Conservation (phyloP, 2,113 vertebrate species). For the Alligator mississippiensis region DNA sequence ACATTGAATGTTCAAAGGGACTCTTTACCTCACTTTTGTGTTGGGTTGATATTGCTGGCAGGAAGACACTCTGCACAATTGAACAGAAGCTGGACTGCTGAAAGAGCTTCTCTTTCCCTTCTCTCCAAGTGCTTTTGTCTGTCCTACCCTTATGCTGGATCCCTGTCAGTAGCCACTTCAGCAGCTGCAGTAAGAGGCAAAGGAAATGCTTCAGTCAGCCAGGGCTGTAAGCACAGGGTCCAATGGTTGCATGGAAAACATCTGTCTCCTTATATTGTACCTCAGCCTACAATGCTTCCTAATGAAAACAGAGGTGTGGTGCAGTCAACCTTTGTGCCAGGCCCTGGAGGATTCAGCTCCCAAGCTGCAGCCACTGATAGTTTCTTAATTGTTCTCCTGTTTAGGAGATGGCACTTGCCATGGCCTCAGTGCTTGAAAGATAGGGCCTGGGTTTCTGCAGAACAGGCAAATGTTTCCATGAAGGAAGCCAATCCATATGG, state of each 20-base stretch:
- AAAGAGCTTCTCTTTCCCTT: too few relatives aligned
- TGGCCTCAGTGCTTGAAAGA: too few relatives aligned
- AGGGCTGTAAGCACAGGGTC: too few relatives aligned
- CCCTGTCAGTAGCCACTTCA: too few relatives aligned
- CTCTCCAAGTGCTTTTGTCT: too few relatives aligned
- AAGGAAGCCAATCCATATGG: neutral
- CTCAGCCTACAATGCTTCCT: neutral
- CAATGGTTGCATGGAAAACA: neutral
- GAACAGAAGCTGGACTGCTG: too few relatives aligned
- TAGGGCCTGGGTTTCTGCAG: neutral
- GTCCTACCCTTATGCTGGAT: too few relatives aligned
- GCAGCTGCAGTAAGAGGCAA: too few relatives aligned
- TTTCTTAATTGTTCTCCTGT: neutral
- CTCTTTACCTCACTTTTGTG: neutral
- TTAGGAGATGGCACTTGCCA: neutral
- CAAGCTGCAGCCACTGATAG: neutral
- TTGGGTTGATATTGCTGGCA: neutral
- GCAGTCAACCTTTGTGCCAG: neutral
- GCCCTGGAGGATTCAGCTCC: neutral
- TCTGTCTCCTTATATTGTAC: neutral
- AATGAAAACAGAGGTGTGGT: too few relatives aligned
- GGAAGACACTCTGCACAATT: neutral
- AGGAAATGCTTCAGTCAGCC: too few relatives aligned
- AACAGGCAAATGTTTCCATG: neutral
- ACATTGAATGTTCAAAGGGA: neutral